Evolutionary conservation across 1,140 invertebrate species (phyloP).

Genomic region (Rhizoglyphus robini): DNA sequence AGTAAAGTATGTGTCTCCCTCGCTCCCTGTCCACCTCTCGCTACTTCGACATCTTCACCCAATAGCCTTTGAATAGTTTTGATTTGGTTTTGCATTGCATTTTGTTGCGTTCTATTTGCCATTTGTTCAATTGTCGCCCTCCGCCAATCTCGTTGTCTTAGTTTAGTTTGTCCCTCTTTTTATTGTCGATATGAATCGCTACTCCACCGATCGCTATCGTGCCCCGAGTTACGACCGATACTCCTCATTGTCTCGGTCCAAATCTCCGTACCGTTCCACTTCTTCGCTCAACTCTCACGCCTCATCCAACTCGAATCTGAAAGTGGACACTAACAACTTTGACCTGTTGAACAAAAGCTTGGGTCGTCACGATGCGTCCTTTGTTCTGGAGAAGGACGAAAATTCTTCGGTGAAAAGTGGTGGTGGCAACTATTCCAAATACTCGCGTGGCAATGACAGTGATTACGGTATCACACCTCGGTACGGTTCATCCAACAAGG

Average conservation of each 20-base stretch:
- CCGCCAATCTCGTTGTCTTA: not conserved
- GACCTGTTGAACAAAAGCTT: conserved; percentile 1
- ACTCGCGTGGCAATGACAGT: not conserved
- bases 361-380: not conserved
- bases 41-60: not conserved
- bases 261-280: not conserved
- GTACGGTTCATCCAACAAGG: not conserved
- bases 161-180: not conserved
- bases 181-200: not conserved
- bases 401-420: not conserved
- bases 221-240: not conserved
- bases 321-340: not conserved
- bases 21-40: not conserved
- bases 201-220: not conserved
- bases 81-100: not conserved
- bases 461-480: not conserved
- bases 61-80: not conserved
- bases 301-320: not conserved
- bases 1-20: not conserved
- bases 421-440: not conserved
- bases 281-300: not conserved
- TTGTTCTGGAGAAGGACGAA: not conserved
- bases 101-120: too few species aligned
- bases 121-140: not conserved
- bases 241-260: conserved; percentile 7